These are phyloP conservation scores for Platorchestia sp. DNA, from an alignment of 1,140 invertebrate genomes.

Conservation along the genomic window DNA sequence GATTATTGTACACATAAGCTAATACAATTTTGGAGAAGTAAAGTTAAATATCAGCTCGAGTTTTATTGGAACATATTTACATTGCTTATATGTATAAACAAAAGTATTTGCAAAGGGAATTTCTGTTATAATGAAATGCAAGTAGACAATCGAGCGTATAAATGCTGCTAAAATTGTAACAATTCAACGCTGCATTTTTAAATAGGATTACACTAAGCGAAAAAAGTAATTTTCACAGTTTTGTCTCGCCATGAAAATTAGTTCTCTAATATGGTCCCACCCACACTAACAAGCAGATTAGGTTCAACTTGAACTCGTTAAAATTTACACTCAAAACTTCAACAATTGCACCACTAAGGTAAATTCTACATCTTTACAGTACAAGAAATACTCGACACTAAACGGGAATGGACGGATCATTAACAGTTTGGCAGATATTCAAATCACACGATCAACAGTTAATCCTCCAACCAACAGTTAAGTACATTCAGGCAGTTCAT, in stretches of 20 bases:
- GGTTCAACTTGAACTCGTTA: not conserved
- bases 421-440: not conserved
- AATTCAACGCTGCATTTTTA: not conserved
- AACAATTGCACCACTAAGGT: not conserved
- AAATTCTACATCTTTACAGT: not conserved
- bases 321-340: not conserved
- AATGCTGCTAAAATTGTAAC: not conserved
- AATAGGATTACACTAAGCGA: not conserved
- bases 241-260: not conserved
- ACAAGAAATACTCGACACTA: not conserved
- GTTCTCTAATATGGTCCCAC: not conserved
- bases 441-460: too few relatives aligned
- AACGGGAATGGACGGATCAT: not conserved
- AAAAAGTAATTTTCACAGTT: not conserved
- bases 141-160: not conserved
- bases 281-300: not conserved
- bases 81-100: not conserved
- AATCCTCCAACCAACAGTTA: too few relatives aligned
- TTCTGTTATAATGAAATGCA: not conserved
- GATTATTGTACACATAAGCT: not conserved
- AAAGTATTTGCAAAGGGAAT: not conserved
- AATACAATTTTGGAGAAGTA: conserved; percentile 19
- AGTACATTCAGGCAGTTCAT: too few relatives aligned
- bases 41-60: not conserved
- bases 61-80: not conserved